These are phyloP conservation scores for Sarotherodon lohbergeri DNA, from an alignment of 2,113 vertebrate species.

Conservation along the genomic window DNA sequence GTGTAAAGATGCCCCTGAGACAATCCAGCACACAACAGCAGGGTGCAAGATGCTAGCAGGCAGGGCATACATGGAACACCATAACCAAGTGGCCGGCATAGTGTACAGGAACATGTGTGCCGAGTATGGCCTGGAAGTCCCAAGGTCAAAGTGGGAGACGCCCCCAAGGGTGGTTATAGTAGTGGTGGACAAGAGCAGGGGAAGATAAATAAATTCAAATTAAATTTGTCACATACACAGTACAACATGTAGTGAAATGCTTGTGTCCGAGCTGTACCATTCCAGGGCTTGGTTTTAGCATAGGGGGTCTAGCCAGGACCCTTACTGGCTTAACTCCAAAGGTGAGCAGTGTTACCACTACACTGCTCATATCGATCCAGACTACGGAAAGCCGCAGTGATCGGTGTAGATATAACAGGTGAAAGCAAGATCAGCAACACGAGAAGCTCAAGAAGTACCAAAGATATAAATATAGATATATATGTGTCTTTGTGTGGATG, in stretches of 20 bases:
- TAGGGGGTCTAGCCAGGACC: neutral
- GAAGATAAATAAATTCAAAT: neutral
- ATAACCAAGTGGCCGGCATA: neutral
- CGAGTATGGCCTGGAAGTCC: fast-evolving
- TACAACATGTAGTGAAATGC: neutral
- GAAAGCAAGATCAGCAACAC: neutral
- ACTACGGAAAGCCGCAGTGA: neutral
- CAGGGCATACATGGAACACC: neutral
- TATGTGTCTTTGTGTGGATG: neutral
- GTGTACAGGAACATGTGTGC: no score
- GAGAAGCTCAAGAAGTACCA: neutral
- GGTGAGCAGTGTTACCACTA: neutral
- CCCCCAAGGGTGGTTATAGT: neutral
- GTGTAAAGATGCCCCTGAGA: neutral
- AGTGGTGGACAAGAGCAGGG: neutral
- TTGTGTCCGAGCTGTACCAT: no score
- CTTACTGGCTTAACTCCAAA: neutral
- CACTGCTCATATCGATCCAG: neutral
- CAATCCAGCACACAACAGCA: neutral
- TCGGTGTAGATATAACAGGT: neutral
- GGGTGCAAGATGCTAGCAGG: neutral
- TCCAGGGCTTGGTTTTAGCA: neutral
- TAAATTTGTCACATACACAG: neutral
- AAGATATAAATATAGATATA: neutral
- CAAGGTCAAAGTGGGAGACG: neutral